A percentile compares a stretch with the other conserved stretches of the same genome.
Evolutionary conservation across 2,888 invertebrate genomes (phyloP).

Genomic region (Argyresthia albistria): DNA sequence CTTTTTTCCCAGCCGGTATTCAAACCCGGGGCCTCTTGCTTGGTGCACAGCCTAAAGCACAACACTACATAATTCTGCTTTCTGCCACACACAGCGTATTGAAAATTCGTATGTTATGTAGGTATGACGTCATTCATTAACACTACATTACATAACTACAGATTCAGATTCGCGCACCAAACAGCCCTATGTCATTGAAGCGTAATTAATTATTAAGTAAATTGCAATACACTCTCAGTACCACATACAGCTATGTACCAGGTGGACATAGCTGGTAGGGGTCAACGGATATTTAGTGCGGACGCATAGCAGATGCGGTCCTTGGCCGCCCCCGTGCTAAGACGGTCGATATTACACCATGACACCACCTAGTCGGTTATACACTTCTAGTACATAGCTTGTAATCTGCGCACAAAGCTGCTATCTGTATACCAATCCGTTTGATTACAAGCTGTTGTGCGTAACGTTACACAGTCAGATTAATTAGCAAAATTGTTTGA

Average conservation of each 20-base stretch:
- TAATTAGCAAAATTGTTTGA: too few relatives aligned
- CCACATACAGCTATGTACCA: conserved; percentile 29
- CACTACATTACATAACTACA: background rate
- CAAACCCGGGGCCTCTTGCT: too few relatives aligned
- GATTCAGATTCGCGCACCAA: conserved; percentile 1
- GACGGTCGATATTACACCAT: conserved; percentile 64
- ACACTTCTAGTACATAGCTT: conserved; percentile 44
- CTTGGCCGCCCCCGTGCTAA: conserved; percentile 62
- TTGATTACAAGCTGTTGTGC: too few relatives aligned
- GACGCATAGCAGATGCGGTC: conserved; percentile 62
- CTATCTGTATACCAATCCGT: too few relatives aligned
- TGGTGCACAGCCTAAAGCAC: too few relatives aligned
- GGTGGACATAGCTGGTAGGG: conserved; percentile 46
- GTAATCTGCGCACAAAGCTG: too few relatives aligned
- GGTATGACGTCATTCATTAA: background rate
- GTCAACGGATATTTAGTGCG: conserved; percentile 67
- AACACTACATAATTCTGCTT: too few relatives aligned
- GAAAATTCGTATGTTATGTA: too few relatives aligned
- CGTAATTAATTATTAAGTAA: conserved; percentile 62
- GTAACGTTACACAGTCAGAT: too few relatives aligned
- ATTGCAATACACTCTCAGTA: conserved; percentile 29
- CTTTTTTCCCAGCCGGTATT: too few relatives aligned
- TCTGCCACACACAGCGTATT: too few relatives aligned
- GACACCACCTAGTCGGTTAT: conserved; percentile 62
- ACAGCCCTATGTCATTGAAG: conserved; percentile 55